Evolutionary conservation across 1,140 invertebrate genomes (phyloP), one percentile per base, ranked within the genome.

Genomic region (Mycetomoellerius zeteki): DNA sequence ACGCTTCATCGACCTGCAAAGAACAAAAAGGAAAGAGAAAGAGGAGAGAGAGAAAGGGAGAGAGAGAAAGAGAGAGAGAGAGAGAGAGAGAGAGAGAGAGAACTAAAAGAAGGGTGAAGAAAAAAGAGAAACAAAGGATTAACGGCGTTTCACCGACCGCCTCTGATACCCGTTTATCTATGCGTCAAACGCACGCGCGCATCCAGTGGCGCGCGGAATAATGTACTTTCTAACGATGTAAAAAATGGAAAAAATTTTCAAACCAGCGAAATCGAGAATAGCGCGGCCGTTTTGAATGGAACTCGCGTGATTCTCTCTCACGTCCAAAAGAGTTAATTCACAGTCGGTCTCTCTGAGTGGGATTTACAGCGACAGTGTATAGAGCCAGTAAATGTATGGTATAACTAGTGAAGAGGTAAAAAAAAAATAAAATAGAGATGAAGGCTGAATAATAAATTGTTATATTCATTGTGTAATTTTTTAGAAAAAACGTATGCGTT

Each of bases 91-190:
- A 14, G 30, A 33, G 30, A 14, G 33, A 43, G 62, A 33, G 12
- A 33, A 19, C 50, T 16, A 50, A 19, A 50, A 43, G 27, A 8
- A 24, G n/a, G 6, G 37, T 7, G 37, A 62, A 21, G 58, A 58
- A 56, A 81, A 81, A 43, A 71, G 47, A 62, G 69, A 84, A 84
- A 84, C 80, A 84, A 47, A 73, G 69, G 47, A 84, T 84, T 84
- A 73, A 84, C 69, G 69, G 80, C 80, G 37, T 72, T 82, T 73
- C 52, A 82, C 65, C 67, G 33, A 73, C 37, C 69, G 27, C 37
- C 62, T 1, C 47, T 84, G 80, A 84, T 84, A 84, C 37, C 67
- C 80, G 80, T 84, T 84, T 84, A 84, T 84, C 80, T 84, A 84
- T 75, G 80, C 80, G 80, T 84, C 80, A 84, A 84, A 84, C 56